Percentiles rank a stretch among this genome's conserved stretches.
phyloP scores from a whole-genome alignment of 2,888 invertebrate species.

The Trachelus iudaicus region DNA sequence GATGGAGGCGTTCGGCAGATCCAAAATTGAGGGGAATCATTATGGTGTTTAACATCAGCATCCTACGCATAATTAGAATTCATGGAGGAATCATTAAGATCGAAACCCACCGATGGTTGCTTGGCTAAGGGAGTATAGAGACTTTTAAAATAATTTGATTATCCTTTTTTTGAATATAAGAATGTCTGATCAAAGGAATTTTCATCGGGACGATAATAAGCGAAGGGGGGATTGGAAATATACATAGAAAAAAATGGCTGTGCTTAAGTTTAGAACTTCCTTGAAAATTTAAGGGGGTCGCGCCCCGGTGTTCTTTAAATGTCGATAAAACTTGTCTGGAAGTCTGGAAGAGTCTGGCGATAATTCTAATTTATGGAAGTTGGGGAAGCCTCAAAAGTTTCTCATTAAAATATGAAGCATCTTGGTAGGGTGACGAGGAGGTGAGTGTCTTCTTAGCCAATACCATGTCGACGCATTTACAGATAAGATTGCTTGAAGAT shows the following conservation, averaged over 20 bases:
- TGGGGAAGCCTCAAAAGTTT: neutral
- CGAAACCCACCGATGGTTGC: neutral
- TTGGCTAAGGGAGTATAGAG: neutral
- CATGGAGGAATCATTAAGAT: neutral
- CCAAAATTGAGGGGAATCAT: neutral
- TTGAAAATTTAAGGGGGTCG: neutral
- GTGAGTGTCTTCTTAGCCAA: no score
- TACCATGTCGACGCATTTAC: no score
- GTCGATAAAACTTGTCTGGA: neutral
- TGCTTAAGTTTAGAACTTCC: neutral
- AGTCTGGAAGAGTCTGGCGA: neutral
- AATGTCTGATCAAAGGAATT: neutral
- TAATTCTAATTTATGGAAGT: neutral
- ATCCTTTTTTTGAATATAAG: neutral
- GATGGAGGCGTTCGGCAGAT: neutral
- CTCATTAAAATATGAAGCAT: neutral
- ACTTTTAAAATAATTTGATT: neutral
- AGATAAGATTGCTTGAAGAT: no score
- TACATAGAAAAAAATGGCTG: neutral
- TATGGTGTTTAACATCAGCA: neutral
- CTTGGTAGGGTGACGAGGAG: no score
- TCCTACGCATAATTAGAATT: neutral
- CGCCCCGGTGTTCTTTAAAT: neutral
- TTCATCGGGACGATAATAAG: neutral
- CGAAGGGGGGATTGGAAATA: neutral